These are phyloP conservation scores for Heptranchias perlo DNA, from an alignment of 2,113 vertebrate genomes.

Conservation along the genomic window DNA sequence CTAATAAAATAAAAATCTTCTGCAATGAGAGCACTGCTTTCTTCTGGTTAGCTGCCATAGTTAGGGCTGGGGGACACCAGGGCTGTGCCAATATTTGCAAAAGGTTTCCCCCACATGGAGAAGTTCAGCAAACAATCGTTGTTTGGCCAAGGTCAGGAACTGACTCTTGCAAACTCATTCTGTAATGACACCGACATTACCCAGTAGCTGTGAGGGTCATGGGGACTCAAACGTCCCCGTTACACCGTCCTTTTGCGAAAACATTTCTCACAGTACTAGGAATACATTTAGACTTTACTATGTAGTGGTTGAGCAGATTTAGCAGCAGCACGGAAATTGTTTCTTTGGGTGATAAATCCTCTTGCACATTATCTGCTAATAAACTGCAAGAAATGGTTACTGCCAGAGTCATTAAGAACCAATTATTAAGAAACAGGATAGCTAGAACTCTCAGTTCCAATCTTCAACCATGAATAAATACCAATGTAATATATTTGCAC, in stretches of 20 bases:
- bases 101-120: not conserved
- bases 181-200: not conserved
- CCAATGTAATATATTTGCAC: not conserved
- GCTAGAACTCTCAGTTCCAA: not conserved
- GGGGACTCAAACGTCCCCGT: not conserved
- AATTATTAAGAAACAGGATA: not conserved
- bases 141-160: not conserved
- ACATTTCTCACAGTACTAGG: not conserved
- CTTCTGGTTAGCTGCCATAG: not conserved
- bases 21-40: not conserved
- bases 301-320: not conserved
- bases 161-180: not conserved
- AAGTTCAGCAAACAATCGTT: not conserved
- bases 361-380: not conserved
- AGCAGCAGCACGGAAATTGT: not conserved
- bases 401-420: not conserved
- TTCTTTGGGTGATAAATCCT: not conserved
- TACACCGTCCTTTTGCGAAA: not conserved
- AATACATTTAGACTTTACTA: not conserved
- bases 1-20: not conserved
- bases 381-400: not conserved
- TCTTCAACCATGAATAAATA: not conserved
- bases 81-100: not conserved
- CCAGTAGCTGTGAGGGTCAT: not conserved
- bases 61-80: not conserved